phyloP scores from a whole-genome alignment of 2,797 vertebrate genomes.

The Poeciliopsis gracilis region DNA sequence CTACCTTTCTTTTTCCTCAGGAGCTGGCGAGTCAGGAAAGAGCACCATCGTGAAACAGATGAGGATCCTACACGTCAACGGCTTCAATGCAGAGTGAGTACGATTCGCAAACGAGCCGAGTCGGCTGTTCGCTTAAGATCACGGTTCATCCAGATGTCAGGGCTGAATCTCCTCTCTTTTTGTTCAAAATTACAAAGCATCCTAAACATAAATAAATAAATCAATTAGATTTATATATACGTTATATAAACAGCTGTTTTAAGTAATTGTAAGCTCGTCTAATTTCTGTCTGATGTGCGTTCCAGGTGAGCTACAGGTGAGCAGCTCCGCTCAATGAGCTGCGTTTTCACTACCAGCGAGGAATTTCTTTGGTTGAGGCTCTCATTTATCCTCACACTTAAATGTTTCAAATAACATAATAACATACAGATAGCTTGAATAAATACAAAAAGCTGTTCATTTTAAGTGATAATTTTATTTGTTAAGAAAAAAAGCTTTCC shows the following conservation, averaged over 20 bases:
- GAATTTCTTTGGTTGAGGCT: not conserved
- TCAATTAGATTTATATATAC: not conserved
- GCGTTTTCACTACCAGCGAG: not conserved
- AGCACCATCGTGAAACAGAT: slow-evolving; percentile 99
- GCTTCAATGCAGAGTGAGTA: slow-evolving; percentile 99
- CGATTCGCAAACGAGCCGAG: slow-evolving; percentile 36
- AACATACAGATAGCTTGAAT: not conserved
- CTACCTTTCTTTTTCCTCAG: slow-evolving; percentile 64
- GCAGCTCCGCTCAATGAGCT: not conserved
- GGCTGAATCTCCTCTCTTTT: not conserved
- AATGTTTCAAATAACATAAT: not conserved
- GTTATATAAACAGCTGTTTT: not conserved
- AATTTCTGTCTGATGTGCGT: not conserved
- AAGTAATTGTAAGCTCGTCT: not conserved
- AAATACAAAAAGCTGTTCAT: not conserved
- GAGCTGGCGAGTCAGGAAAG: slow-evolving; percentile 98
- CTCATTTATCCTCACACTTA: not conserved
- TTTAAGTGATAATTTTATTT: no score
- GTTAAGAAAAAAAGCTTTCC: not conserved
- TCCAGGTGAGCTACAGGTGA: not conserved
- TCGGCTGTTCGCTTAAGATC: not conserved
- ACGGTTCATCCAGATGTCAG: not conserved
- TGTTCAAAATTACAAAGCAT: not conserved
- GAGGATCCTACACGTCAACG: slow-evolving; percentile 98
- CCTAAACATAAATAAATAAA: not conserved